Conservation (phyloP, 2,888 invertebrate species). For the Drosophila conformis region DNA sequence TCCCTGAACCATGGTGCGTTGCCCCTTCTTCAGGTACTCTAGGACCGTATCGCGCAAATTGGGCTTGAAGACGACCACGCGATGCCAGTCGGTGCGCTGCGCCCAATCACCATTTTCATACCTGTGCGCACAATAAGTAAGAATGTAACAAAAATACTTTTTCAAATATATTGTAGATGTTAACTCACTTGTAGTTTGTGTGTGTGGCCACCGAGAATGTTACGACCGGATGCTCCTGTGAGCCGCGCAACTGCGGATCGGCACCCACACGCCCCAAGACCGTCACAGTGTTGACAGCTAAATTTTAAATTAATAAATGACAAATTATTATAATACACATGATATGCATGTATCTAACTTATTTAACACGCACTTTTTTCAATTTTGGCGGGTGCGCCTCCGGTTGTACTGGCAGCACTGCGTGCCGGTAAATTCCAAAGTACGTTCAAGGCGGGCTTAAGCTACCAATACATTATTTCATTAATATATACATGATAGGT, state of each 20-base stretch:
- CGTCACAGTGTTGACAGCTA: conserved; percentile 93
- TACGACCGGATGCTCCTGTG: conserved; percentile 92
- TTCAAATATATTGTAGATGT: not conserved
- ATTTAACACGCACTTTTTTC: conserved; percentile 72
- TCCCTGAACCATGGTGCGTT: conserved; percentile 92
- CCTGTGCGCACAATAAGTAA: conserved; percentile 45
- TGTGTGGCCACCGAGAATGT: conserved; percentile 96
- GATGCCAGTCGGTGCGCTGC: conserved; percentile 97
- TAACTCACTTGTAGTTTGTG: conserved; percentile 89
- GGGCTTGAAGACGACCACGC: conserved; percentile 94
- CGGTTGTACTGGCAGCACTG: conserved; percentile 48
- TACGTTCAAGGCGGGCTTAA: conserved; percentile 52
- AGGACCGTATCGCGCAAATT: conserved; percentile 91
- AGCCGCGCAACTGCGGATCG: conserved; percentile 94
- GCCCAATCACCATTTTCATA: conserved; percentile 91
- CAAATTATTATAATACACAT: not conserved
- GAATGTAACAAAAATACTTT: not conserved
- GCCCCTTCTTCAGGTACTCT: conserved; percentile 93
- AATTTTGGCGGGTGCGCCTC: conserved; percentile 75
- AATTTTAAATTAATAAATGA: not conserved
- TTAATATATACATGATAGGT: not conserved
- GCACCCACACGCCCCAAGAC: conserved; percentile 94
- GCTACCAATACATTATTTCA: conserved; percentile 22
- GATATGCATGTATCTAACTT: not conserved
- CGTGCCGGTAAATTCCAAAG: conserved; percentile 59